A percentile compares a stretch with the other conserved stretches of the same genome.
phyloP scores from a whole-genome alignment of 2,797 vertebrate genomes.

The Mus spretus region DNA sequence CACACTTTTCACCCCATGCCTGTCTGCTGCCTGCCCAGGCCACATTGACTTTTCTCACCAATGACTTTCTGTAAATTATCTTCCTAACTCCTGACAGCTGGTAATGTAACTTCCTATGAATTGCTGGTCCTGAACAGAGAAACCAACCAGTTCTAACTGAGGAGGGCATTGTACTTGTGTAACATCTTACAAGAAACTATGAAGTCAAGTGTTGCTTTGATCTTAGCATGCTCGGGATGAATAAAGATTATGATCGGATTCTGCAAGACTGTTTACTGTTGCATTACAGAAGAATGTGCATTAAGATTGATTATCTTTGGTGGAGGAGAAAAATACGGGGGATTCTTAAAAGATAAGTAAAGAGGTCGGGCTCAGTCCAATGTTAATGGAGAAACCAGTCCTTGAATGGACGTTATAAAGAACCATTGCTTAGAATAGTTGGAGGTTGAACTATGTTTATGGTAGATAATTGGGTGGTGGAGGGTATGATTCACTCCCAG shows the following conservation, averaged over 20 bases:
- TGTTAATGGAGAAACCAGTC: conserved; percentile 5
- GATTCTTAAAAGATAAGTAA: conserved; percentile 2
- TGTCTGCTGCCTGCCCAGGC: conserved; percentile 7
- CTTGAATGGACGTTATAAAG: conserved; percentile 48
- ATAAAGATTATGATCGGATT: conserved; percentile 62
- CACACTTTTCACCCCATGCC: neutral
- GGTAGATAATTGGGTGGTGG: conserved; percentile 67
- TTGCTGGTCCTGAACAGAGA: conserved; percentile 46
- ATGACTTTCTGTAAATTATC: conserved; percentile 14
- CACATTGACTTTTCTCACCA: conserved; percentile 7
- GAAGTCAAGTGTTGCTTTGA: conserved; percentile 53
- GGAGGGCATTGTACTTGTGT: conserved; percentile 3
- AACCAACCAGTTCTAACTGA: conserved; percentile 18
- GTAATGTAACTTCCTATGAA: conserved; percentile 10
- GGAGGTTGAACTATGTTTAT: conserved; percentile 70
- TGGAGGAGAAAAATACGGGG: conserved; percentile 36
- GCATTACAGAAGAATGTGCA: conserved; percentile 40
- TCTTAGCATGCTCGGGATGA: conserved; percentile 30
- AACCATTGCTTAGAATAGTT: conserved; percentile 50
- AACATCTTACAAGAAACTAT: conserved; percentile 61
- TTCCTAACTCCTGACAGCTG: neutral
- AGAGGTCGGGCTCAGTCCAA: conserved; percentile 33
- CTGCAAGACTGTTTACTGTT: conserved; percentile 54
- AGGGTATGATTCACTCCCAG: conserved; percentile 75
- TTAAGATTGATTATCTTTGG: conserved; percentile 48